A percentile compares a stretch with the other conserved stretches of the same genome.
Conservation (phyloP, 2,888 invertebrate species). For the Julus scandinavius region DNA sequence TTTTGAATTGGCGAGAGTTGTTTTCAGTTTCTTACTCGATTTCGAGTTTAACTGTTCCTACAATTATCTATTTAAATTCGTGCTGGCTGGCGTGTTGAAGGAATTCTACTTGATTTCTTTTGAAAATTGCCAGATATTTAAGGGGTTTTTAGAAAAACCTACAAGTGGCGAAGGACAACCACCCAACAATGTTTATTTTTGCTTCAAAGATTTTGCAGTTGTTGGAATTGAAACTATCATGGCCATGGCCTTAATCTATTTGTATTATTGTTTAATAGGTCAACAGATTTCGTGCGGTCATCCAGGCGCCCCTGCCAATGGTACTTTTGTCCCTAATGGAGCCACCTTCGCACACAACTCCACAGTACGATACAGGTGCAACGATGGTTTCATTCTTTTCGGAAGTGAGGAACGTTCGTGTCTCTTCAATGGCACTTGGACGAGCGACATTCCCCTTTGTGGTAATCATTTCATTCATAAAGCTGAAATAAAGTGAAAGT, state of each 20-base stretch:
- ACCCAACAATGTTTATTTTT: neutral
- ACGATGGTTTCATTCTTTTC: constrained; percentile 62
- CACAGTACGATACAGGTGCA: constrained; percentile 61
- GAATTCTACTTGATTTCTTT: neutral
- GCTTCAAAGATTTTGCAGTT: neutral
- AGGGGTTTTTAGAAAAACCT: no score
- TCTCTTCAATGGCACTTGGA: constrained; percentile 63
- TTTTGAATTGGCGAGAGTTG: neutral
- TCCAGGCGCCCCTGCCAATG: constrained; percentile 63
- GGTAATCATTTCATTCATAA: constrained; percentile 59
- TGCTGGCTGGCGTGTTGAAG: neutral
- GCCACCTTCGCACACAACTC: constrained; percentile 61
- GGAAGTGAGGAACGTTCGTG: constrained; percentile 63
- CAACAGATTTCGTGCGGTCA: constrained; percentile 61
- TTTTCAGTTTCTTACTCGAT: neutral
- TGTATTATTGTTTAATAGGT: constrained; percentile 47
- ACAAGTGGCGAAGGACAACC: neutral
- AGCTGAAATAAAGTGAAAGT: neutral
- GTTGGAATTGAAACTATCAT: neutral
- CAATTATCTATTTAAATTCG: neutral
- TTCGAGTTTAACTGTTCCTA: neutral
- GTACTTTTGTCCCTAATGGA: constrained; percentile 60
- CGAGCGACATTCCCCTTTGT: constrained; percentile 63
- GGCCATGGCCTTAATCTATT: constrained; percentile 24
- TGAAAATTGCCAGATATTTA: no score